Percentiles rank a stretch among this genome's conserved stretches.
phyloP scores from a whole-genome alignment of 2,113 vertebrate genomes.

The Lathamus discolor region DNA sequence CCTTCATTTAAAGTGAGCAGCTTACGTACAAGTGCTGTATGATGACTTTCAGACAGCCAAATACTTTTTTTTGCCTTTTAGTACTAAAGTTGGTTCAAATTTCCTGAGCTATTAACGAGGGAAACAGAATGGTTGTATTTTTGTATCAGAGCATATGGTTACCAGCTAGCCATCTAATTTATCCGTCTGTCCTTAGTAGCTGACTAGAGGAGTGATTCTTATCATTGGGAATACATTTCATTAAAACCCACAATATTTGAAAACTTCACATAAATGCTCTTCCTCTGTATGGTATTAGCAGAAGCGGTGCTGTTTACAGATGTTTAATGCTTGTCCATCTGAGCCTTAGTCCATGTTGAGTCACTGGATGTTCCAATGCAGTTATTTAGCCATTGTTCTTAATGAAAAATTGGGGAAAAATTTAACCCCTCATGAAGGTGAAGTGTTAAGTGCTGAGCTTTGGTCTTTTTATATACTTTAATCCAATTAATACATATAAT shows the following conservation, averaged over 20 bases:
- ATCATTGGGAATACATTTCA: constrained; percentile 3
- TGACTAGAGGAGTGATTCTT: constrained; percentile 1
- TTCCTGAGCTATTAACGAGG: constrained; percentile 37
- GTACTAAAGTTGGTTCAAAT: not conserved
- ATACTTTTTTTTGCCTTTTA: not conserved
- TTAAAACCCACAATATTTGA: constrained; percentile 4
- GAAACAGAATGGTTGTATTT: constrained; percentile 27
- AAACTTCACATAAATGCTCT: not conserved
- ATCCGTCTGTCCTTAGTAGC: not conserved
- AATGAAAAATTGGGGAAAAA: not conserved
- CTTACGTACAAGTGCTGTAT: not conserved
- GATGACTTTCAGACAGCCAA: not conserved
- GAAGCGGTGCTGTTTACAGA: not conserved
- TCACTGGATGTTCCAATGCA: not conserved
- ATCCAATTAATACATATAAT: not conserved
- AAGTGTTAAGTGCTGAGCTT: not conserved
- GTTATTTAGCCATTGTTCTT: not conserved
- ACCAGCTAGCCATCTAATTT: not conserved
- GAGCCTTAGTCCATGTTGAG: not conserved
- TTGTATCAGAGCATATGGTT: not conserved
- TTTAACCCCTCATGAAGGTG: not conserved
- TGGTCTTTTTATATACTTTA: not conserved
- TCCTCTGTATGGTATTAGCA: not conserved
- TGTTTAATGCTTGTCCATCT: not conserved
- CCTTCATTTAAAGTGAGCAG: not conserved